Base-by-base conservation (phyloP, 2,113 vertebrate species). In the Ictidomys tridecemlineatus region DNA sequence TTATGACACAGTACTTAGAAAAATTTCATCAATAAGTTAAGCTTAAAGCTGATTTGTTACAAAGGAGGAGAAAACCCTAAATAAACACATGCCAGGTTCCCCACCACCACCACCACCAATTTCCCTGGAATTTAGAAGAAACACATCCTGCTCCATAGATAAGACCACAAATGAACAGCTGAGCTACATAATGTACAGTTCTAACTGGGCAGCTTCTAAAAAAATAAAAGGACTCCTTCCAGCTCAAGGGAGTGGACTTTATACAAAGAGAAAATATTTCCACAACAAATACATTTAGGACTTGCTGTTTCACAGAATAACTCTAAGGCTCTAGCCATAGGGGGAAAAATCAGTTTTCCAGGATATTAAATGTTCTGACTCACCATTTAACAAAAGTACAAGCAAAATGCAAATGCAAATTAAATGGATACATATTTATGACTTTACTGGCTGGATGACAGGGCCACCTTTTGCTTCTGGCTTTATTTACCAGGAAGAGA, bases 401-500 rank as follows among this genome's bases (percentile, higher is more conserved):
- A 85, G 92, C 39, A 95, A 96, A 95, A 97, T 95, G 85, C 32
- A 96, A 97, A 96, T 97, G 61, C 42, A 95, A 91, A 93, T 92
- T 58, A 76, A 94, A 97, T 88, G 10, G 93, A 93, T 91, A 91
- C 80, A 90, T 95, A 92, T 88, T 87, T 85, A 96, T 88, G 72
- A 97, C 56, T 92, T 92, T 70, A 80, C 92, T 56, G 26, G 72
- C 89, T 92, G 39, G 74, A 80, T 82, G 80, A 88, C 89, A 73
- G 14, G 28, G 72, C 94, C 72, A 90, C 92, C 91, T 98, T 70
- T 96, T 58, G 74, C 74, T 95, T 79, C 85, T 95, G 89, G 86
- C 34, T 97, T 88, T 97, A 92, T 94, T 96, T 97, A 95, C 80
- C 93, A 96, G 87, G 90, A 97, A 96, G 69, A 93, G n/a, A 94